These are phyloP conservation scores for Lepus townsendii DNA, from an alignment of 2,797 vertebrate species.

Conservation along the genomic window DNA sequence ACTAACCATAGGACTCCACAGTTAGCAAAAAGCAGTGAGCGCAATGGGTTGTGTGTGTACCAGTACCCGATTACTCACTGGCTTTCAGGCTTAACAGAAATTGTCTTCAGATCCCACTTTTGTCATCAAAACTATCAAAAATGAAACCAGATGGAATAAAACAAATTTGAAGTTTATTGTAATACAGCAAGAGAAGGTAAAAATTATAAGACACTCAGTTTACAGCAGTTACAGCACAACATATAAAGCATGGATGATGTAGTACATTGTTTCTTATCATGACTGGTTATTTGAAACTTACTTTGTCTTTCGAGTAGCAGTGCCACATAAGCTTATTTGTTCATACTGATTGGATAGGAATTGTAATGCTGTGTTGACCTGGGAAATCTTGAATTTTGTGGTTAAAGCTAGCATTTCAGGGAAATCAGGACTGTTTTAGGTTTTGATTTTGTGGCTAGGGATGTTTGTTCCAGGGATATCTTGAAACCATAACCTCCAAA, in stretches of 20 bases:
- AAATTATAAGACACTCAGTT: neutral
- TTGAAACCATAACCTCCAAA: neutral
- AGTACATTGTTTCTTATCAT: neutral
- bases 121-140: neutral
- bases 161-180: neutral
- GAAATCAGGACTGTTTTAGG: constrained; percentile 8
- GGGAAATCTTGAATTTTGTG: constrained; percentile 21
- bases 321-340: neutral
- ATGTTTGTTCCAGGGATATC: neutral
- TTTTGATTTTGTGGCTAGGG: neutral
- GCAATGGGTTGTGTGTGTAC: neutral
- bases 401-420: constrained; percentile 19
- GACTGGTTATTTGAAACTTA: neutral
- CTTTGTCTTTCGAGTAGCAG: neutral
- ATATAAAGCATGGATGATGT: neutral
- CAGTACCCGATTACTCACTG: neutral
- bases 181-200: neutral
- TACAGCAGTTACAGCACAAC: neutral
- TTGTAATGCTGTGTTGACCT: neutral
- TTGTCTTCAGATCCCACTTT: neutral
- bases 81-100: neutral
- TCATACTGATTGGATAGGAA: neutral
- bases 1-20: neutral
- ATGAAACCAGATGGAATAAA: neutral
- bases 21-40: neutral